Evolutionary conservation across 2,888 invertebrate species (phyloP), one percentile per base, ranked within the genome.

Genomic region (Chrysolina americana): DNA sequence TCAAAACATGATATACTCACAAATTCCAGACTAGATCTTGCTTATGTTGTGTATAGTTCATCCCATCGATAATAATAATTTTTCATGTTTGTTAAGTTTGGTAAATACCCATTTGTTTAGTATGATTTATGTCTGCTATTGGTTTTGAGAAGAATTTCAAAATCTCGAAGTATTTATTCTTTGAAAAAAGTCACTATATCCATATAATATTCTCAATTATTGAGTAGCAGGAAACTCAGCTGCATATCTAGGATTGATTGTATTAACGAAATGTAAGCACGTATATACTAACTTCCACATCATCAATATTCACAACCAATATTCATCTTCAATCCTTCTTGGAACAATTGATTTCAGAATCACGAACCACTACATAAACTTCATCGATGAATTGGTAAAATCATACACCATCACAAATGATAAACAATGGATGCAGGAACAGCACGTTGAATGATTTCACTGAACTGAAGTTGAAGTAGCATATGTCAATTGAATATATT

Each of bases 211-310:
- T 50, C 17, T 10, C 10, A 50, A 8, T 50, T 50, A 19, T 50
- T 9, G 6, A 50, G 9, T 50, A 50, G 19, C 50, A 50, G 50
- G 50, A 50, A 50, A 50, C 19, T 50, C 4, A 50, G 19, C 50
- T 50, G 17, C 50, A n/a, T n/a, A 28, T 13, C 23, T 59, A 23
- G 59, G 28, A 59, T 59, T 19, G 59, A 23, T 59, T 17, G 19
- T 50, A 50, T 50, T 28, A 50, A 59, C 23, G 59, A 59, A 59
- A 59, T 59, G 21, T 59, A 28, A 59, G 59, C 59, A 59, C 59
- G 59, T 59, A 59, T 59, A 28, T 59, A 5, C 15, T 28, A 59
- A 59, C 59, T 28, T 59, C 59, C 59, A 23, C 59, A 28, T 59
- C 23, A 23, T 59, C 59, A 59, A 59, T 59, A 59, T 59, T 59